phyloP scores from a whole-genome alignment of 2,113 vertebrate genomes.

The Passer domesticus region DNA sequence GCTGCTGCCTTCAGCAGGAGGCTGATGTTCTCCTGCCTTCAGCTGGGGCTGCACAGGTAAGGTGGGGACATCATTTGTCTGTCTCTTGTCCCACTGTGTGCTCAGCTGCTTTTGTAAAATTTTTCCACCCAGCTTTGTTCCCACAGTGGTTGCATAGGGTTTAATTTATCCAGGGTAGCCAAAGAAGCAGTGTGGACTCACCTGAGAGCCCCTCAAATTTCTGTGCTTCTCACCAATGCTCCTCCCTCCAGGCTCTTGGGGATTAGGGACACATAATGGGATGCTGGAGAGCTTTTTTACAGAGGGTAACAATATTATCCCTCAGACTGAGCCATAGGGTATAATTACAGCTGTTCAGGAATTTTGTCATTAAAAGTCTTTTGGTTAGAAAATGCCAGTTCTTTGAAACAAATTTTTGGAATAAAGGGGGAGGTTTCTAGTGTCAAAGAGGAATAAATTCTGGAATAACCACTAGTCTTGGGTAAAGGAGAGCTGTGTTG shows the following conservation, averaged over 20 bases:
- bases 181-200: not conserved
- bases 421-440: not conserved
- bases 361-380: constrained; percentile 19
- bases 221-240: not conserved
- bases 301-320: not conserved
- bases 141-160: fast-evolving
- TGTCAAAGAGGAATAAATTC: not conserved
- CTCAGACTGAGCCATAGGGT: not conserved
- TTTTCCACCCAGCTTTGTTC: not conserved
- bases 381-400: constrained; percentile 9
- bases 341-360: constrained; percentile 40
- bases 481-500: not conserved
- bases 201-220: no score
- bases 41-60: not conserved
- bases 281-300: not conserved
- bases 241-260: not conserved
- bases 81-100: not conserved
- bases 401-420: not conserved
- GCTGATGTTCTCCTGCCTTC: not conserved
- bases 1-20: not conserved
- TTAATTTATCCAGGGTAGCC: not conserved
- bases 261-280: not conserved
- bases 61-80: not conserved
- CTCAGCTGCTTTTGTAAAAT: not conserved
- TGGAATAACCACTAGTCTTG: not conserved